Evolutionary conservation across 2,113 vertebrate species (phyloP).

Genomic region (Furnarius figulus): DNA sequence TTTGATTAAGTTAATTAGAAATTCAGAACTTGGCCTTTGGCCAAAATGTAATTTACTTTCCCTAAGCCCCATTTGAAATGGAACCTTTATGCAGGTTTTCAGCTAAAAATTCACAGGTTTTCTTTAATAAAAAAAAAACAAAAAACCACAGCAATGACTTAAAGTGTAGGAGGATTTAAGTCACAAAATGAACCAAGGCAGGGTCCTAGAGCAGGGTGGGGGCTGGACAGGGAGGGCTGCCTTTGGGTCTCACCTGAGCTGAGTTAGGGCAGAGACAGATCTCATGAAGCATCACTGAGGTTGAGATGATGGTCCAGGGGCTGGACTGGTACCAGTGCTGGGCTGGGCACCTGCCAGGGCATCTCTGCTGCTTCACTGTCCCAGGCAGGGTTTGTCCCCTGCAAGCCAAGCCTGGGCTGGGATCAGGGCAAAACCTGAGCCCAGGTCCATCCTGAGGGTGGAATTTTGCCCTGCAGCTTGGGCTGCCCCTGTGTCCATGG

Average conservation of each 20-base stretch:
- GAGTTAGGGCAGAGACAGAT: no score
- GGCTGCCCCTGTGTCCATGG: rapidly evolving
- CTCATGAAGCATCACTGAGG: rapidly evolving
- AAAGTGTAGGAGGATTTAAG: not conserved
- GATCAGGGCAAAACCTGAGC: not conserved
- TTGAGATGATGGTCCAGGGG: not conserved
- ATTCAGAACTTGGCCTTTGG: slow-evolving; percentile 36
- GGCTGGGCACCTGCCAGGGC: not conserved
- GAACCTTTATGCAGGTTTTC: not conserved
- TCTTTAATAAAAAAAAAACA: not conserved
- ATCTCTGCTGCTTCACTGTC: not conserved
- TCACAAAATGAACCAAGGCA: not conserved
- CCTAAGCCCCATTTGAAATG: not conserved
- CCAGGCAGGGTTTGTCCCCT: not conserved
- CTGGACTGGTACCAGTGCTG: not conserved
- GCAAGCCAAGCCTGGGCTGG: not conserved
- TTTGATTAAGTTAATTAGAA: slow-evolving; percentile 53
- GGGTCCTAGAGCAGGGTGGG: not conserved
- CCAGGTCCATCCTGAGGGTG: not conserved
- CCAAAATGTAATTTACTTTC: slow-evolving; percentile 22
- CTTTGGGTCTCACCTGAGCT: not conserved
- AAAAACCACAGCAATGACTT: not conserved
- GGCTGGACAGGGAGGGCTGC: not conserved
- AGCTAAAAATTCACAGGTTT: not conserved
- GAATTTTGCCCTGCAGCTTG: not conserved